These are phyloP conservation scores for Melanerpes formicivorus DNA, from an alignment of 2,113 vertebrate species.

Conservation along the genomic window DNA sequence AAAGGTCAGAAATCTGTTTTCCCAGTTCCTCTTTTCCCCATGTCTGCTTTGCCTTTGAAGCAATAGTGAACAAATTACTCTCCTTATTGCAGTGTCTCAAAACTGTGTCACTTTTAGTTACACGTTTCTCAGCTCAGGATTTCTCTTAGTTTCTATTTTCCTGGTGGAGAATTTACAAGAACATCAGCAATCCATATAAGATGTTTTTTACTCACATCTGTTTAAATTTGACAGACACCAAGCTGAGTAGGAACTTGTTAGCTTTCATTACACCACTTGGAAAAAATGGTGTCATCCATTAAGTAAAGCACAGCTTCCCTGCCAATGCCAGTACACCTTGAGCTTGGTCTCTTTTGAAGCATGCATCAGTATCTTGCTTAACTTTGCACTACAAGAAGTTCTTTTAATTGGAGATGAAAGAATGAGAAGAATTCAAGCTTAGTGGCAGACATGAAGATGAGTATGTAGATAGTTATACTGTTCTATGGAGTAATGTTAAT, in stretches of 20 bases:
- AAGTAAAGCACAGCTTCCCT: background rate
- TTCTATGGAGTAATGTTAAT: background rate
- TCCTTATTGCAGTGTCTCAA: background rate
- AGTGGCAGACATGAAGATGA: background rate
- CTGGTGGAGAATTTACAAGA: background rate
- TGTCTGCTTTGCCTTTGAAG: background rate
- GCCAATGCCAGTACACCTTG: background rate
- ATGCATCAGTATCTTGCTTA: background rate
- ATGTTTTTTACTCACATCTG: background rate
- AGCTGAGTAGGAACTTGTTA: background rate
- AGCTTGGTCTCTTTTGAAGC: background rate
- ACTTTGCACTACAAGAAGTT: background rate
- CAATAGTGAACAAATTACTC: background rate
- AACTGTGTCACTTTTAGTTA: background rate
- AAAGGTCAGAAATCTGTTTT: background rate
- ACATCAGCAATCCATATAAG: background rate
- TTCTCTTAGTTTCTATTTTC: background rate
- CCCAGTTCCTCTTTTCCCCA: background rate
- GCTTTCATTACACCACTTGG: conserved; percentile 10
- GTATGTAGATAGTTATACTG: background rate
- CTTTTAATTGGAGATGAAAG: background rate
- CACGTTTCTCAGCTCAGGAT: background rate
- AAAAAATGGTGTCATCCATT: background rate
- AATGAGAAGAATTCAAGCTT: background rate
- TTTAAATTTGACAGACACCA: background rate